Conservation (phyloP, 2,113 vertebrate species). For the Amblyopsis rosae region DNA sequence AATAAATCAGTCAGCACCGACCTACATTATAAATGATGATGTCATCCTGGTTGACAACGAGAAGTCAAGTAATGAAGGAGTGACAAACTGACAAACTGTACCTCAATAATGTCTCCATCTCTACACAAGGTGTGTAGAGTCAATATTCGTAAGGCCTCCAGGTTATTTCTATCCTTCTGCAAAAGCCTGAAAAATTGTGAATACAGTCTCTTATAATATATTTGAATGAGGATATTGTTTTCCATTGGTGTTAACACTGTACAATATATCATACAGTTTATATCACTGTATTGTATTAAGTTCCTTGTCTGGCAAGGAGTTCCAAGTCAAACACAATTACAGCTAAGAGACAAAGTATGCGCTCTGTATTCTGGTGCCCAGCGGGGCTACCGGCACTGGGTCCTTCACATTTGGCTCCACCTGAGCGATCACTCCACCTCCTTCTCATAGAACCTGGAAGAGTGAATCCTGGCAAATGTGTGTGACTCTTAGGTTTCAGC, state of each 20-base stretch:
- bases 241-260: constrained; percentile 24
- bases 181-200: constrained; percentile 80
- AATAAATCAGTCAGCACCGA: constrained; percentile 5
- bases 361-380: background rate
- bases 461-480: constrained; percentile 34
- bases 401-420: constrained; percentile 25
- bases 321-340: constrained; percentile 43
- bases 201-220: constrained; percentile 33
- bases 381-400: constrained; percentile 16
- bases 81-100: constrained; percentile 55
- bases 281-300: constrained; percentile 19
- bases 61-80: background rate
- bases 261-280: constrained; percentile 37
- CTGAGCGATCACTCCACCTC: constrained; percentile 21
- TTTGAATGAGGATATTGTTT: constrained; percentile 39
- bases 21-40: background rate
- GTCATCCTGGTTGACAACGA: background rate
- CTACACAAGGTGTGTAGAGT: constrained; percentile 88
- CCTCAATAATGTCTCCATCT: constrained; percentile 87
- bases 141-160: constrained; percentile 89
- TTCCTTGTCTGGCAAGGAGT: background rate
- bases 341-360: constrained; percentile 29
- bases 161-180: constrained; percentile 88
- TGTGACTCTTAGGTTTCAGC: constrained; percentile 40
- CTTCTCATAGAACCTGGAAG: constrained; percentile 33